Base-by-base conservation (phyloP, 2,888 invertebrate species). In the Rotaria macrura region DNA sequence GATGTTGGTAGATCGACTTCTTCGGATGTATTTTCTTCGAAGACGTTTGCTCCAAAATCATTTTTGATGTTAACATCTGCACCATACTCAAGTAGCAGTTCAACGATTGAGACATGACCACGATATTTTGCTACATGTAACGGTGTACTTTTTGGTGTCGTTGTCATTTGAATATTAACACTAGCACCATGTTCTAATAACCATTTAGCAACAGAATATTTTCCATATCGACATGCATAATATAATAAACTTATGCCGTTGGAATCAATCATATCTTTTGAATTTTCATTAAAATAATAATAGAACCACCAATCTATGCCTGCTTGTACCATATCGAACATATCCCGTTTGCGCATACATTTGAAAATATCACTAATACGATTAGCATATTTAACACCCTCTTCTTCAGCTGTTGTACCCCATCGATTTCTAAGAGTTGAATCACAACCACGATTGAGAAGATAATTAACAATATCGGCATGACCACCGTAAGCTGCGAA, bases 401-500 rank as follows among this genome's bases (percentile, higher is more conserved):
- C 65, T 29, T 65, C 65, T 65, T 65, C 65, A 29, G 65, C 65
- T 34, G 65, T 65, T n/a, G 65, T 65, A 29, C 29, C 65, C 65
- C 65, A 65, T 65, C 34, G n/a, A 65, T 65, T 65, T 34, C 10
- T n/a, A n/a, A 65, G 14, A 29, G 65, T 65, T n/a, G 65, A 34
- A 65, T 65, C 34, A 29, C 29, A n/a, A 17, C 65, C 65, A 29
- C 29, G 29, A 34, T 88, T 88, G 47, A 89, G 88, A 20, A 91
- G 88, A 87, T 89, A 91, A 12, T 89, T 84, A 9, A 89, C 89
- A 83, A 91, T 90, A 87, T 90, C 90, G 85, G 89, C 88, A 87
- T 91, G 91, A 10, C 91, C 91, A 5, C 90, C 89, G 85, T 89
- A 91, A 7, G 90, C 90, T 1, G 91, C 91, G 25, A 91, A 89